Evolutionary conservation across 2,888 invertebrate genomes (phyloP).

Genomic region (Meta bourneti): DNA sequence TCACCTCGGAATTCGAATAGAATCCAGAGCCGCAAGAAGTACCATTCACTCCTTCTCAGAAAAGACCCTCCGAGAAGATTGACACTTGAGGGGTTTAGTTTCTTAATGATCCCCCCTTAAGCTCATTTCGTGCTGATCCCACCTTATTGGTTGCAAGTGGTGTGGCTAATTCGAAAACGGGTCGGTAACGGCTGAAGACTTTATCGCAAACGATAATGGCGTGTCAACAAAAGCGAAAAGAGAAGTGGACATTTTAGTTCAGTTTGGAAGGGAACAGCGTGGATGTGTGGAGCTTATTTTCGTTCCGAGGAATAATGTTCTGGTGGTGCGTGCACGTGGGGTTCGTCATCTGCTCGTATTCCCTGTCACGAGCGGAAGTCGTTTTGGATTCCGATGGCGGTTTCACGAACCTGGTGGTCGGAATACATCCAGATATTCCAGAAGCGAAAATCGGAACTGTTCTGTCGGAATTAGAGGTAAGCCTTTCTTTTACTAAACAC

Average conservation of each 20-base stretch:
- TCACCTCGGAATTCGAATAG: conserved; percentile 31
- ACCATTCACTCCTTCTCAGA: neutral
- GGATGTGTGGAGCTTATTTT: conserved; percentile 4
- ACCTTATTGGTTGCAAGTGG: conserved; percentile 30
- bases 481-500: neutral
- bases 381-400: conserved; percentile 61
- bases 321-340: neutral
- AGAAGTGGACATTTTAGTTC: neutral
- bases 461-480: conserved; percentile 46
- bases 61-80: neutral
- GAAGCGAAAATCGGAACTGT: conserved; percentile 7
- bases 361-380: conserved; percentile 25
- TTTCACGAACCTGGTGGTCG: conserved; percentile 56
- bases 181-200: conserved; percentile 3
- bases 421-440: conserved; percentile 43
- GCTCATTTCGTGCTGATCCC: conserved; percentile 16
- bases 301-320: neutral
- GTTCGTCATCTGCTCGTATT: conserved; percentile 15
- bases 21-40: neutral
- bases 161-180: conserved; percentile 9
- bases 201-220: conserved; percentile 55
- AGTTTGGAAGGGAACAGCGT: conserved; percentile 11
- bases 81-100: neutral
- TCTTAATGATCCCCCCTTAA: neutral
- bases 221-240: conserved; percentile 33